Percentiles rank a stretch among this genome's conserved stretches.
These are phyloP conservation scores for Furnarius figulus DNA, from an alignment of 2,113 vertebrate genomes.

Conservation along the genomic window DNA sequence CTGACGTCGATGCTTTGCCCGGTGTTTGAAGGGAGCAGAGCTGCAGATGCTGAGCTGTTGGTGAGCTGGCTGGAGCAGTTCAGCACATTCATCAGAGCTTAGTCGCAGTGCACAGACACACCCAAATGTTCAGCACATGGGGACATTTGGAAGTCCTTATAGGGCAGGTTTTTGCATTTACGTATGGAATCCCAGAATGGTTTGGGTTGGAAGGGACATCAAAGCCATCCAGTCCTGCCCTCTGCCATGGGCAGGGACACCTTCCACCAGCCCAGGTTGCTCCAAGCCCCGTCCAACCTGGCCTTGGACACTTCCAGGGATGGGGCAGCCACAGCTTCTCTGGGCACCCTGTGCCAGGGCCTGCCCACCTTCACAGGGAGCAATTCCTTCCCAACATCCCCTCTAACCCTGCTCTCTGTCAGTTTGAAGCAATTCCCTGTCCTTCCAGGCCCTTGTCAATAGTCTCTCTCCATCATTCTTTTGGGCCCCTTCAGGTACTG, in stretches of 20 bases:
- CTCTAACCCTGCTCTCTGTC: not conserved
- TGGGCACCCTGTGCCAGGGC: not conserved
- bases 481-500: not conserved
- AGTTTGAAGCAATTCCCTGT: not conserved
- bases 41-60: not conserved
- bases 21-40: not conserved
- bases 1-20: not conserved
- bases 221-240: accelerated
- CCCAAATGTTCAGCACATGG: not conserved
- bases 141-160: not conserved
- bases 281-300: not conserved
- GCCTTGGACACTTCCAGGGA: not conserved
- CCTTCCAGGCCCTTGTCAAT: not conserved
- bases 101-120: too few relatives aligned
- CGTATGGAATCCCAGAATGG: accelerated
- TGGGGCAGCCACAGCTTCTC: not conserved
- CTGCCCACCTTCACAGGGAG: not conserved
- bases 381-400: not conserved
- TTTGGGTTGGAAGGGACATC: not conserved
- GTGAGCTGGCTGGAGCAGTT: not conserved
- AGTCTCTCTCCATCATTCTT: not conserved
- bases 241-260: not conserved
- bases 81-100: not conserved
- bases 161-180: not conserved
- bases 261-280: not conserved